phyloP scores from a whole-genome alignment of 1,140 invertebrate species.

The Carcinoscorpius rotundicauda region DNA sequence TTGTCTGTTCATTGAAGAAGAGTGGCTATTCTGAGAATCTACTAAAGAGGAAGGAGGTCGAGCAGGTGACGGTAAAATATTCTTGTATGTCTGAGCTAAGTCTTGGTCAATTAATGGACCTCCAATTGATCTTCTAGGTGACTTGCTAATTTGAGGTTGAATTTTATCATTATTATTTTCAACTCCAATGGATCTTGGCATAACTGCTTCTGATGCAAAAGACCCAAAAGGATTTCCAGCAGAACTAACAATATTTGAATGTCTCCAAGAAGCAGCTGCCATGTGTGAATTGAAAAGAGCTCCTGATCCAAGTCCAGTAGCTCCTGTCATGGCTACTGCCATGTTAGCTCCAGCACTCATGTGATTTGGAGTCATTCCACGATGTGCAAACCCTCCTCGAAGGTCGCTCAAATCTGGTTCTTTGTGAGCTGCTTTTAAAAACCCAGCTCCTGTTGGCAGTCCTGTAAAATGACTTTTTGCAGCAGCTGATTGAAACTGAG shows the following conservation, averaged over 20 bases:
- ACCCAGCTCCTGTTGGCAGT: constrained; percentile 9
- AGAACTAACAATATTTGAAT: too few species aligned
- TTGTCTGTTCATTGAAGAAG: constrained; percentile 14
- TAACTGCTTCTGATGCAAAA: too few species aligned
- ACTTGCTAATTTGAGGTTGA: constrained; percentile 13
- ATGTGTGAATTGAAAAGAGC: too few species aligned
- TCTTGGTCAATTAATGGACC: not conserved
- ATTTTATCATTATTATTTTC: constrained; percentile 15
- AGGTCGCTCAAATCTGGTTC: constrained; percentile 21
- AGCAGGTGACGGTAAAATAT: not conserved
- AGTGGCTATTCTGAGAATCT: constrained; percentile 12
- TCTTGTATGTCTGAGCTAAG: too few species aligned
- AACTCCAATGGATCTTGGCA: constrained; percentile 18
- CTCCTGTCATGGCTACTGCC: too few species aligned
- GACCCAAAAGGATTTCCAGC: too few species aligned
- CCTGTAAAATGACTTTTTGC: constrained; percentile 19
- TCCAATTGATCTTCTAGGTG: constrained; percentile 10
- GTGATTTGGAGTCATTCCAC: too few species aligned
- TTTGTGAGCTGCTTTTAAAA: constrained; percentile 18
- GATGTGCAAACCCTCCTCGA: constrained; percentile 18
- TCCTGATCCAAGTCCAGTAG: too few species aligned
- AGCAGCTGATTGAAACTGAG: constrained; percentile 15
- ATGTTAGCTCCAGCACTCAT: too few species aligned
- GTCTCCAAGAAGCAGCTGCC: too few species aligned
- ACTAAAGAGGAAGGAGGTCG: constrained; percentile 13